phyloP scores from a whole-genome alignment of 2,888 invertebrate genomes.

The Drosophila anomelani region DNA sequence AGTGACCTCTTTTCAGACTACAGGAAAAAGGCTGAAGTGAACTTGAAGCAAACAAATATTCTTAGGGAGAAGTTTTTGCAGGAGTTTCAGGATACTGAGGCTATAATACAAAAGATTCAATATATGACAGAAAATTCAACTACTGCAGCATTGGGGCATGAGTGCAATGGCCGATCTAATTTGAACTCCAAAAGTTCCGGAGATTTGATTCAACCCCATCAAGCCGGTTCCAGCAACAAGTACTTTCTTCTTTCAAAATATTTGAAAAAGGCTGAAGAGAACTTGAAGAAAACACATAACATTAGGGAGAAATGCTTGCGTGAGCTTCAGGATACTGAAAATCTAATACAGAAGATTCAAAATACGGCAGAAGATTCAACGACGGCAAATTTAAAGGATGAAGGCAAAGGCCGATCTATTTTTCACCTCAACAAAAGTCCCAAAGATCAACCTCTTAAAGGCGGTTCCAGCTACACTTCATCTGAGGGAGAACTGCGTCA shows the following conservation, averaged over 20 bases:
- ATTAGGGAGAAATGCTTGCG: background rate
- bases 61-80: background rate
- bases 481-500: background rate
- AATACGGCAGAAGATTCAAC: background rate
- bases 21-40: background rate
- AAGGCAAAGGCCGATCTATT: background rate
- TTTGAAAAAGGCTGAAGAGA: background rate
- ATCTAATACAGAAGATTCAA: background rate
- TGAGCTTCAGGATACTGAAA: background rate
- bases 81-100: background rate
- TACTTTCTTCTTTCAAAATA: background rate
- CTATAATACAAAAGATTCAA: background rate
- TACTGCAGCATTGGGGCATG: background rate
- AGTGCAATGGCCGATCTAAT: too few relatives aligned
- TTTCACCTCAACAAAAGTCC: background rate
- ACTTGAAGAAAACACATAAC: background rate
- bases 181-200: rapidly evolving
- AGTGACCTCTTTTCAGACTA: background rate
- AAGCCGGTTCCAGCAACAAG: background rate
- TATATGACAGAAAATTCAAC: too few relatives aligned
- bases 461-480: background rate
- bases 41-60: too few relatives aligned
- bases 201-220: too few relatives aligned
- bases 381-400: too few relatives aligned
- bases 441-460: background rate